Evolutionary conservation across 2,797 vertebrate species (phyloP).

Genomic region (Octomys mimax): DNA sequence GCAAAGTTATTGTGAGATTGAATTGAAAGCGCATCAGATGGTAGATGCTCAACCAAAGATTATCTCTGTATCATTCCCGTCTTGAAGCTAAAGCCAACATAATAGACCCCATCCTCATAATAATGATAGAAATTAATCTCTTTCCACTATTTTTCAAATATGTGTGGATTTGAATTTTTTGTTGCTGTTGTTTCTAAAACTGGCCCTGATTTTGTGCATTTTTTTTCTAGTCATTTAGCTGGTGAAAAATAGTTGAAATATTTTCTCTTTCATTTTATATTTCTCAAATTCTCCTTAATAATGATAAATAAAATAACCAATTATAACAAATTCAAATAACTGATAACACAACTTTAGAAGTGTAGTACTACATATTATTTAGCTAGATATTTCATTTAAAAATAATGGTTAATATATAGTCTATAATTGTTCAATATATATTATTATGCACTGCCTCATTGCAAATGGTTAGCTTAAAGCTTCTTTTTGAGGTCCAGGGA

Average conservation of each 20-base stretch:
- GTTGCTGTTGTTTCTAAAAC: background rate
- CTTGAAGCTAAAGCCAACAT: background rate
- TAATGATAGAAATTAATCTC: background rate
- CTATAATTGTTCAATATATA: background rate
- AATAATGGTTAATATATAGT: background rate
- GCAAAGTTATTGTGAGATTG: background rate
- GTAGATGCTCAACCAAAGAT: background rate
- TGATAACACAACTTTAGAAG: background rate
- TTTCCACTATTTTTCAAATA: background rate
- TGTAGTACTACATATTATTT: background rate
- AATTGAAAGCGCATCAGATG: background rate
- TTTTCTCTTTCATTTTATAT: conserved; percentile 7
- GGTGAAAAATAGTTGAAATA: background rate
- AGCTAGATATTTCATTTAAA: background rate
- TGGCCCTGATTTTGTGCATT: background rate
- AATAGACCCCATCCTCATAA: background rate
- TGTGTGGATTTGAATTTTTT: background rate
- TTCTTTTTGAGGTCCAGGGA: background rate
- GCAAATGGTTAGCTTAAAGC: background rate
- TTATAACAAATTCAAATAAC: background rate
- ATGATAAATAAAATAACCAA: background rate
- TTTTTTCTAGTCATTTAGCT: background rate
- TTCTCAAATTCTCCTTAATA: conserved; percentile 43
- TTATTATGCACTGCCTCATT: conserved; percentile 35
- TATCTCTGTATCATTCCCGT: background rate